Evolutionary conservation across 2,888 invertebrate species (phyloP).

Genomic region (Neoaliturus tenellus): DNA sequence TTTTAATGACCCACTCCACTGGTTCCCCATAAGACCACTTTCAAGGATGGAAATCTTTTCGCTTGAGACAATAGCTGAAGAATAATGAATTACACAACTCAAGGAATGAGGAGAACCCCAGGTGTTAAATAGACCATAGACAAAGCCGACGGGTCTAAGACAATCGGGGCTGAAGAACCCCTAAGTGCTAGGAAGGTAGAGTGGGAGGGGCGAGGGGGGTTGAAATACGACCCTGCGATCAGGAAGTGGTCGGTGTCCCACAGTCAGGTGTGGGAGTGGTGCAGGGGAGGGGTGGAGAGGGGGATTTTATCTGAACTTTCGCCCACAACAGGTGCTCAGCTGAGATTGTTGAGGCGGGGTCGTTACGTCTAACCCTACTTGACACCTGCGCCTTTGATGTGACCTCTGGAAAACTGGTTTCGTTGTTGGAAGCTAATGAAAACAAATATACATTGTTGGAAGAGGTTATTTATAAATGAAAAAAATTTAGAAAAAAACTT

Average conservation of each 20-base stretch:
- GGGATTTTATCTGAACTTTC: conserved; percentile 9
- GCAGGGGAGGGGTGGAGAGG: not conserved
- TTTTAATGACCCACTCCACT: too few species aligned
- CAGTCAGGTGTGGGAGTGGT: not conserved
- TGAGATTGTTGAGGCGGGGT: conserved; percentile 12
- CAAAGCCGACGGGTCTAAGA: not conserved
- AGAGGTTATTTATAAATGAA: not conserved
- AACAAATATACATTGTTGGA: too few species aligned
- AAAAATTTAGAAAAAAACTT: too few species aligned
- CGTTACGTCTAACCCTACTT: not conserved
- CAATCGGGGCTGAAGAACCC: not conserved
- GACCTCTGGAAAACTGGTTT: not conserved
- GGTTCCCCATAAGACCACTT: too few species aligned
- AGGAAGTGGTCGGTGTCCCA: conserved; percentile 28
- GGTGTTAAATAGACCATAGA: conserved; percentile 21
- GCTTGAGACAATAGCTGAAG: not conserved
- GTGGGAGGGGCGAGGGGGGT: not conserved
- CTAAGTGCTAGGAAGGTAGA: not conserved
- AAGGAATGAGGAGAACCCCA: not conserved
- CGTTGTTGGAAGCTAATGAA: not conserved
- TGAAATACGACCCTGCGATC: conserved; percentile 21
- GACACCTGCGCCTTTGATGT: not conserved
- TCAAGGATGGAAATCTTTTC: too few species aligned
- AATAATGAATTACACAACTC: conserved; percentile 8
- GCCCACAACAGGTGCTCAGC: conserved; percentile 28